Base-by-base conservation (phyloP, 2,888 invertebrate genomes). In the Gisinianus flammeolus region DNA sequence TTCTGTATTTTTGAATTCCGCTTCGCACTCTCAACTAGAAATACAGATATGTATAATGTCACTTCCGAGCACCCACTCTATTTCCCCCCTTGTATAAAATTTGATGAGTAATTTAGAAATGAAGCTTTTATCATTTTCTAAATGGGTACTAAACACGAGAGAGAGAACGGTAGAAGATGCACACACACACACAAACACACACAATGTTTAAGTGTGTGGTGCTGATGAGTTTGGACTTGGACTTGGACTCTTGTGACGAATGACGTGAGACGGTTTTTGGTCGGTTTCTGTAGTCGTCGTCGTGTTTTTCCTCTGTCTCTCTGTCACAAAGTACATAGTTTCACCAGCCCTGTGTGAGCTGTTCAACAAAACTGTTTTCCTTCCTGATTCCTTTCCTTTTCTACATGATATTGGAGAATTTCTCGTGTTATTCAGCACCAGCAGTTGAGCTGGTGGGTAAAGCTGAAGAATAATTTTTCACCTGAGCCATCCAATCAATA, bases 401-500 rank as follows among this genome's bases (percentile, higher is more conserved):
- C n/a, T n/a, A n/a, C n/a, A n/a, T n/a, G n/a, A n/a, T n/a, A n/a
- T n/a, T n/a, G n/a, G n/a, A n/a, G n/a, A n/a, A n/a, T n/a, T n/a
- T n/a, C n/a, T n/a, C n/a, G n/a, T n/a, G n/a, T n/a, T n/a, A n/a
- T n/a, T n/a, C n/a, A n/a, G n/a, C n/a, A n/a, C n/a, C n/a, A n/a
- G n/a, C n/a, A n/a, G n/a, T n/a, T 35, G 35, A 35, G 35, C 35
- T 8, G 35, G 12, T 44, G 22, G 16, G 44, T 44, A 10, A 16
- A 44, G 44, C 8, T 10, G 58, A 58, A 24, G 22, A 58, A 26
- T 24, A 62, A 62, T 62, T 62, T 62, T 62, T 62, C 62, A 62
- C 62, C 62, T 62, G 62, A 62, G 24, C 62, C 6, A 58, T 58
- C 58, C 58, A 62, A 62, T 62, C 62, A 62, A 62, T 62, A 62